Conservation (phyloP, 2,113 vertebrate species). For the Phasianus colchicus region DNA sequence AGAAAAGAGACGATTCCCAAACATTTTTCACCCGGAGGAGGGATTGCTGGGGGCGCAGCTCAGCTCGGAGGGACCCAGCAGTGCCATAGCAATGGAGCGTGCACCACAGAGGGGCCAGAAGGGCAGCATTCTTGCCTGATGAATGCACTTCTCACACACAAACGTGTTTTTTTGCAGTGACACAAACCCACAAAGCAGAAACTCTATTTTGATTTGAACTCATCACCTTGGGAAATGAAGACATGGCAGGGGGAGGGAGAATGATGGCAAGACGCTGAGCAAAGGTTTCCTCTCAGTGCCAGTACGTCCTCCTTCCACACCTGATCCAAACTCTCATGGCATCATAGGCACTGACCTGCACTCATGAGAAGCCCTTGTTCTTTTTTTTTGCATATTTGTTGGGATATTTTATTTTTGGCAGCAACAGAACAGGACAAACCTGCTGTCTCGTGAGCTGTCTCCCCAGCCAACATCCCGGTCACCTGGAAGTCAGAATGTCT, state of each 20-base stretch:
- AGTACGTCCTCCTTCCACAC: background rate
- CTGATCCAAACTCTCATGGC: fast-evolving
- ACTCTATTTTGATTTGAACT: background rate
- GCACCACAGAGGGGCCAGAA: background rate
- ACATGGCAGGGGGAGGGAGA: background rate
- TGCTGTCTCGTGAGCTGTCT: fast-evolving
- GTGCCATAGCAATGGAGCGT: background rate
- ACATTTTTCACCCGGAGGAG: background rate
- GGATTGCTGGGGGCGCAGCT: too few relatives aligned
- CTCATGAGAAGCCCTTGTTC: background rate
- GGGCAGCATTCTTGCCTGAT: background rate
- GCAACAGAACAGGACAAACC: background rate
- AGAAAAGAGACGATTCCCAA: background rate
- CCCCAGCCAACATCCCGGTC: background rate
- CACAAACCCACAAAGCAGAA: background rate
- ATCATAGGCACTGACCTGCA: background rate
- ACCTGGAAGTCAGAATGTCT: background rate
- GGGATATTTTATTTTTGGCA: background rate
- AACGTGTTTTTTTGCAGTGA: too few relatives aligned
- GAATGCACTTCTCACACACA: background rate
- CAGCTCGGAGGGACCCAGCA: too few relatives aligned
- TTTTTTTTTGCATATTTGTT: background rate
- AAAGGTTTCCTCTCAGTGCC: background rate
- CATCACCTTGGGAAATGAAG: background rate
- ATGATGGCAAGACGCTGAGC: background rate